Conservation (phyloP, 2,113 vertebrate species). For the Heterotis niloticus region DNA sequence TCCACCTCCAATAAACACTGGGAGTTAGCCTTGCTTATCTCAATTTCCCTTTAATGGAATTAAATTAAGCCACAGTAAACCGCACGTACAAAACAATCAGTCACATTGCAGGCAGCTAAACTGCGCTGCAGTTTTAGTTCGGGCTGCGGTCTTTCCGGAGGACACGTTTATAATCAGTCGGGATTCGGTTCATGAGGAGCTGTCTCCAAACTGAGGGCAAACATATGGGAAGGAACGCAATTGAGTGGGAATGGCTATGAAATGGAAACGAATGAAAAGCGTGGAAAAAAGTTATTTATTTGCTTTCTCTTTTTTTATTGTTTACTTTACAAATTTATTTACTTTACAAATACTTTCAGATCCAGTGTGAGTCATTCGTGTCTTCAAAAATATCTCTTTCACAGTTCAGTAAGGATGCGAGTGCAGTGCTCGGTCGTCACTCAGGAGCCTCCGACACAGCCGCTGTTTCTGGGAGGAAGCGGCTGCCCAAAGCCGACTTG, state of each 20-base stretch:
- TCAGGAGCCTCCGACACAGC: background rate
- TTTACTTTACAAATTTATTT: slow-evolving; percentile 30
- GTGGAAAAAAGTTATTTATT: background rate
- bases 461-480: background rate
- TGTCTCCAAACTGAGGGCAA: too few species aligned
- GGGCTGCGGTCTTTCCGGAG: too few species aligned
- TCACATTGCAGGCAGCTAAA: background rate
- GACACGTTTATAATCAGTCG: too few species aligned
- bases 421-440: background rate
- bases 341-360: slow-evolving; percentile 26
- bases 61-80: background rate
- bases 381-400: slow-evolving; percentile 31
- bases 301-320: slow-evolving; percentile 17
- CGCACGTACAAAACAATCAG: background rate
- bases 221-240: too few species aligned
- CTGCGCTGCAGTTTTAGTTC: too few species aligned
- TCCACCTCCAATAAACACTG: background rate
- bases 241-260: too few species aligned
- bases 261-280: too few species aligned
- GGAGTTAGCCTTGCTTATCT: background rate
- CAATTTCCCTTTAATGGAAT: background rate
- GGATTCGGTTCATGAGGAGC: too few species aligned
- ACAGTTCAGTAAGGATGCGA: slow-evolving; percentile 1
- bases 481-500: background rate
- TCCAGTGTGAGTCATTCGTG: slow-evolving; percentile 18